Evolutionary conservation across 2,888 invertebrate genomes (phyloP), one percentile per base, ranked within the genome.

Genomic region (Adelphocoris suturalis): DNA sequence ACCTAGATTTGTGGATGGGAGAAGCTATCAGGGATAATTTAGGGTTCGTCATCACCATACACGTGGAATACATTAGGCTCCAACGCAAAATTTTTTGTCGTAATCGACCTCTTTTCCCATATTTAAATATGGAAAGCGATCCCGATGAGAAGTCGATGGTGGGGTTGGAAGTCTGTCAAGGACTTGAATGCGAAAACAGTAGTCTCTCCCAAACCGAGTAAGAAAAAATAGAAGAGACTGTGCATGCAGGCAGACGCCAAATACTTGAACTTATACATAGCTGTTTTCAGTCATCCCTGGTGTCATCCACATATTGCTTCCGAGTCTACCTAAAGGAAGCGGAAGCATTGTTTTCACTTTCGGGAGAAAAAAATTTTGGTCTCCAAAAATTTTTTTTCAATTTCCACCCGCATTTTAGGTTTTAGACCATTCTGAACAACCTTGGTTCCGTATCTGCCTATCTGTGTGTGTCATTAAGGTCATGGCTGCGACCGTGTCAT

Each of bases 121-220:
- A 68, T 68, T 23, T 68, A 68, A 68, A 68, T 68, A 68, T 68
- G 68, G 68, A 23, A 68, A 68, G 27, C 68, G 68, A 68, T 68
- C 68, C 68, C 11, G 23, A 68, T 61, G n/a, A 4, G n/a, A 16
- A 19, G 61, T 61, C 19, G 61, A 4, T 23, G 68, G 52, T 4
- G 68, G 68, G 68, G 68, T 68, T 68, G 68, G 68, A 68, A 68
- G 68, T 68, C 68, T 68, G 68, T 68, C 68, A 68, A 68, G 68
- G 68, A 68, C 68, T 19, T 23, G 11, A 19, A 3, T 68, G 11
- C 19, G 68, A 27, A 27, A 68, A 68, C 68, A 27, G 68, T 68
- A 68, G 68, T 68, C 23, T 19, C 68, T 68, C 23, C 5, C 23
- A 19, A 68, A 68, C 23, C 13, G 23, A 23, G 27, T 13, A 23